These are phyloP conservation scores for Phrixothrix hirtus DNA, from an alignment of 2,888 invertebrate species.

Conservation along the genomic window DNA sequence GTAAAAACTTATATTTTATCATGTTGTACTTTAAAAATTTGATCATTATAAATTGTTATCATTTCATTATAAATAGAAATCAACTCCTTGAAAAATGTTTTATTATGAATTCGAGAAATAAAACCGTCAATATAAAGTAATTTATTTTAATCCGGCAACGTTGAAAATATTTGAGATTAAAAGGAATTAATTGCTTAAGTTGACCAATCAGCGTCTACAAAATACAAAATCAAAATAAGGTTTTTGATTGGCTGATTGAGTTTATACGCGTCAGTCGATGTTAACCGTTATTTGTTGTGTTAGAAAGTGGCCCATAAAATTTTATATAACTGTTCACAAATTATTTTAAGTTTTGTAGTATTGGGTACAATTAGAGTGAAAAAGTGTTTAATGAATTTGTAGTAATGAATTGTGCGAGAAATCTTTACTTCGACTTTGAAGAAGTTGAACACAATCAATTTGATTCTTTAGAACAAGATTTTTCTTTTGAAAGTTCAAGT, in stretches of 20 bases:
- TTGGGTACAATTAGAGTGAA: background rate
- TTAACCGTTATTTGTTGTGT: slow-evolving; percentile 37
- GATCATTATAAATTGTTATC: no score
- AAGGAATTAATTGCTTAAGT: background rate
- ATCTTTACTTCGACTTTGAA: slow-evolving; percentile 40
- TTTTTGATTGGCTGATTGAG: slow-evolving; percentile 44
- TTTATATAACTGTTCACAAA: slow-evolving; percentile 13
- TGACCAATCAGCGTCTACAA: slow-evolving; percentile 22
- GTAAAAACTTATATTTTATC: no score
- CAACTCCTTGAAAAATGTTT: background rate
- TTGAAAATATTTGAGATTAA: no score
- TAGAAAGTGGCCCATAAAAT: slow-evolving; percentile 13
- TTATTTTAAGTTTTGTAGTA: slow-evolving; percentile 4
- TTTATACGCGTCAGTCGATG: slow-evolving; percentile 40
- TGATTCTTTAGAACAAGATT: slow-evolving; percentile 61
- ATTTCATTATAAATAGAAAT: background rate
- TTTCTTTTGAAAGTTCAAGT: slow-evolving; percentile 66
- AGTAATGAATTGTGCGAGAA: slow-evolving; percentile 42
- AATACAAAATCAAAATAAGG: slow-evolving; percentile 19
- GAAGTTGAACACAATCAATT: slow-evolving; percentile 46
- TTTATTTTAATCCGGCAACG: no score
- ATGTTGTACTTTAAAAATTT: no score
- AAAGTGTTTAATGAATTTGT: background rate
- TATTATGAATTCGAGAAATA: no score
- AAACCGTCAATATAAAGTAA: no score